Evolutionary conservation across 2,797 vertebrate species (phyloP).

Genomic region (Paratrypauchen microcephalus): DNA sequence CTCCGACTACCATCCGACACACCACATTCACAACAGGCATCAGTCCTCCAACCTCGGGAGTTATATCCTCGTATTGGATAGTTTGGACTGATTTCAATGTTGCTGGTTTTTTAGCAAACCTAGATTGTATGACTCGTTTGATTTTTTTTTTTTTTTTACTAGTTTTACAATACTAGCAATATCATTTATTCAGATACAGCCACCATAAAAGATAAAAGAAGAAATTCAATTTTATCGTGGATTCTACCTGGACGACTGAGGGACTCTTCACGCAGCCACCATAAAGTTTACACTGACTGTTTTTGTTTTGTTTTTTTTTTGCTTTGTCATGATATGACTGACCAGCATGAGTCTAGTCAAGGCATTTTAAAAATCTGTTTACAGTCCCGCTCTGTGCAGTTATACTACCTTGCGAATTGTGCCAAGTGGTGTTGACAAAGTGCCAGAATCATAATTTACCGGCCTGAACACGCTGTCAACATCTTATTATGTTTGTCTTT

Average conservation of each 20-base stretch:
- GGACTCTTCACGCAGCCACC: too few species aligned
- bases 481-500: conserved; percentile 8
- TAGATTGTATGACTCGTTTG: not conserved
- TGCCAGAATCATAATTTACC: conserved; percentile 12
- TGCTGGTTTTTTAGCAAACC: too few species aligned
- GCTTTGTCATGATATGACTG: not conserved
- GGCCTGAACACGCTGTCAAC: not conserved
- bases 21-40: not conserved
- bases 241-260: too few species aligned
- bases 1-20: too few species aligned
- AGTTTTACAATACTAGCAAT: too few species aligned
- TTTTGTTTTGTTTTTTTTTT: too few species aligned
- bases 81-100: not conserved
- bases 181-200: too few species aligned
- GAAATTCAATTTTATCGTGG: too few species aligned
- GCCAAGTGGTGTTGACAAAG: conserved; percentile 12
- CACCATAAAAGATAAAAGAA: too few species aligned
- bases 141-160: too few species aligned
- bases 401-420: not conserved
- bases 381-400: not conserved
- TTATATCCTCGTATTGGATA: not conserved
- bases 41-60: not conserved
- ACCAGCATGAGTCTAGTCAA: not conserved
- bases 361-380: not conserved
- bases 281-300: too few species aligned